phyloP scores from a whole-genome alignment of 2,113 vertebrate species.

The Otocyon megalotis region DNA sequence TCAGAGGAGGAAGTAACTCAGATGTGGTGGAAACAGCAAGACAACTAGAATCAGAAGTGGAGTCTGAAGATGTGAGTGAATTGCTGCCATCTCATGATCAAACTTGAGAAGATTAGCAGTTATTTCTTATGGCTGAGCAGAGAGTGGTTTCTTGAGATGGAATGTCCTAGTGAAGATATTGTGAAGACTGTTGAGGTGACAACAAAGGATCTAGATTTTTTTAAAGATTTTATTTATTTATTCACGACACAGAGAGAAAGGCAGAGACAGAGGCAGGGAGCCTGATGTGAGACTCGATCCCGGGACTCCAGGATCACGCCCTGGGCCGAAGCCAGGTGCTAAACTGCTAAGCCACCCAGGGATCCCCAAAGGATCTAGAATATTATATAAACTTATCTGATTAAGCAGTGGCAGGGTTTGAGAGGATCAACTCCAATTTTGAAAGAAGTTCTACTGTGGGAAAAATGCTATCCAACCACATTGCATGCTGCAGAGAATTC shows the following conservation, averaged over 20 bases:
- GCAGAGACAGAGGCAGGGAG: too few species aligned
- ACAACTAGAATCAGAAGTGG: neutral
- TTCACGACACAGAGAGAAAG: too few species aligned
- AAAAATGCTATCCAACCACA: neutral
- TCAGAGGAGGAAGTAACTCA: neutral
- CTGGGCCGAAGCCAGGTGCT: too few species aligned
- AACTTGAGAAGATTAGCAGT: neutral
- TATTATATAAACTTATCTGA: neutral
- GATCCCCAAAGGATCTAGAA: neutral
- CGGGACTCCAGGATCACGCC: too few species aligned
- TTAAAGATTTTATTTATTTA: too few species aligned
- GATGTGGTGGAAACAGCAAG: neutral
- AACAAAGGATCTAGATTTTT: neutral
- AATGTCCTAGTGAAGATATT: neutral
- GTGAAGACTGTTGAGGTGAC: neutral
- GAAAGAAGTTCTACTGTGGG: neutral
- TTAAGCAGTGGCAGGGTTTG: neutral
- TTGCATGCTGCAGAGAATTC: neutral
- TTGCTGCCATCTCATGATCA: neutral
- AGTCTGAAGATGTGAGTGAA: neutral
- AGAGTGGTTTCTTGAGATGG: neutral
- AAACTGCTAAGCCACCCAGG: too few species aligned
- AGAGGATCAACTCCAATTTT: neutral
- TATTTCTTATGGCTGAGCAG: neutral
- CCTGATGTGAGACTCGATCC: too few species aligned